Base-by-base conservation (phyloP, 2,797 vertebrate species). In the Hapalemur alaotrensis region DNA sequence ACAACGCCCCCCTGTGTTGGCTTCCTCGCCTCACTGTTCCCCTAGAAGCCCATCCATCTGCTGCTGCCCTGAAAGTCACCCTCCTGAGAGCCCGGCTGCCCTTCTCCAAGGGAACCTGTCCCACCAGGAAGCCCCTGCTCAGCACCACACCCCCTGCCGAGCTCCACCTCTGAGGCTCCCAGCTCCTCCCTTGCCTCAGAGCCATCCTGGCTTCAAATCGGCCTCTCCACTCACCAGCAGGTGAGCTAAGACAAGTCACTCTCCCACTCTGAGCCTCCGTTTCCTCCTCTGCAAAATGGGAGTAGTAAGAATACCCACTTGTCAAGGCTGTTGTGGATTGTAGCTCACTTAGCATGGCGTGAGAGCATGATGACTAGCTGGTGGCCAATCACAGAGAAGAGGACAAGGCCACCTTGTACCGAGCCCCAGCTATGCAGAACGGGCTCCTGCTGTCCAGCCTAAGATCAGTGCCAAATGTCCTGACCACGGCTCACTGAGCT, bases 121-220 rank as follows among this genome's bases (percentile, higher is more conserved):
- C 32, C 32, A n/a, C 25, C 72, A 13, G 25, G 63, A 78, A 35
- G 25, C 5, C 13, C 2, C 2, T 7, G 69, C 7, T 54, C 10
- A 48, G 32, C 18, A 1, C 18, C 59, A 10, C 1, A n/a, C n/a
- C n/a, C n/a, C n/a, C n/a, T n/a, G n/a, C n/a, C n/a, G 0, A 79
- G 5, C 48, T 20, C 46, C 48, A 17, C 22, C 18, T 41, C 28
- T 2, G 0, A 4, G 23, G 20, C 17, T 11, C 23, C 1, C 1
- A 2, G 1, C 17, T 8, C 32, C 13, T 46, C 32, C 30, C 9
- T 28, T 3, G 20, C 28, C 25, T 75, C 43, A 4, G 12, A 48
- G 54, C n/a, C 5, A 23, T 30, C 17, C 38, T 14, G 22, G 35
- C 38, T 79, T 63, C 90, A n/a, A 32, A 13, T 1, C 0, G 2